Evolutionary conservation across 2,888 invertebrate species (phyloP).

Genomic region (Platerodrilus igneus): DNA sequence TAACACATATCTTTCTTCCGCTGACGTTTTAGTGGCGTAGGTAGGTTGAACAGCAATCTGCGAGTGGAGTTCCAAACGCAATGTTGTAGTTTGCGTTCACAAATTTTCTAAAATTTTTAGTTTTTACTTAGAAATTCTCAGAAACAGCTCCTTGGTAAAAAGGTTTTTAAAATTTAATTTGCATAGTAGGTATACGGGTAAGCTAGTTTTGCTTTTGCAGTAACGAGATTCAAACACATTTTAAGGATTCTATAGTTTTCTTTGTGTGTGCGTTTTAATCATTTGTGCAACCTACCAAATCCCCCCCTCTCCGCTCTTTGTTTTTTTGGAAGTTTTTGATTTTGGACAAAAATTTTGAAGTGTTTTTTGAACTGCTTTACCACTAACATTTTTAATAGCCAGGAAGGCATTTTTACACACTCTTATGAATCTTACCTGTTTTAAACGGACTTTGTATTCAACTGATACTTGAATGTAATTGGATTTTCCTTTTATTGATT

Average conservation of each 20-base stretch:
- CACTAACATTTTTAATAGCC: too few relatives aligned
- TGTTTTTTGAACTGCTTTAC: too few relatives aligned
- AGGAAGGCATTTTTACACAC: conserved; percentile 11
- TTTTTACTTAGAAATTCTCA: conserved; percentile 6
- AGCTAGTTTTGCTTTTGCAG: too few relatives aligned
- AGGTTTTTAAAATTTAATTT: too few relatives aligned
- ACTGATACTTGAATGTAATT: conserved; percentile 3
- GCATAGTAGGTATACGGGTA: too few relatives aligned
- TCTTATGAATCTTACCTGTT: conserved; percentile 10
- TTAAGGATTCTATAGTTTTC: conserved; percentile 10
- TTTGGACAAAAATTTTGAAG: too few relatives aligned
- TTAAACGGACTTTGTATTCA: conserved; percentile 9
- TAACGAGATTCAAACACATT: too few relatives aligned
- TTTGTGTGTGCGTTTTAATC: conserved; percentile 6
- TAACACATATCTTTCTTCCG: too few relatives aligned
- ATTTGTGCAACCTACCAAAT: conserved; percentile 7
- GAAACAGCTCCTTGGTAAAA: neutral
- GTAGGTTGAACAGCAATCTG: conserved; percentile 7
- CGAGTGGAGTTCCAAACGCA: conserved; percentile 10
- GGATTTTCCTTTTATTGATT: conserved; percentile 8
- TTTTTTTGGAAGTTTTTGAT: too few relatives aligned
- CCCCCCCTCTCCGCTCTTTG: too few relatives aligned
- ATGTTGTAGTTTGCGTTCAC: conserved; percentile 12
- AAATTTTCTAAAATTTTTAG: conserved; percentile 13
- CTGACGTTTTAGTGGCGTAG: conserved; percentile 3